Evolutionary conservation across 2,113 vertebrate genomes (phyloP), one percentile per base, ranked within the genome.

Genomic region (Rissa tridactyla): DNA sequence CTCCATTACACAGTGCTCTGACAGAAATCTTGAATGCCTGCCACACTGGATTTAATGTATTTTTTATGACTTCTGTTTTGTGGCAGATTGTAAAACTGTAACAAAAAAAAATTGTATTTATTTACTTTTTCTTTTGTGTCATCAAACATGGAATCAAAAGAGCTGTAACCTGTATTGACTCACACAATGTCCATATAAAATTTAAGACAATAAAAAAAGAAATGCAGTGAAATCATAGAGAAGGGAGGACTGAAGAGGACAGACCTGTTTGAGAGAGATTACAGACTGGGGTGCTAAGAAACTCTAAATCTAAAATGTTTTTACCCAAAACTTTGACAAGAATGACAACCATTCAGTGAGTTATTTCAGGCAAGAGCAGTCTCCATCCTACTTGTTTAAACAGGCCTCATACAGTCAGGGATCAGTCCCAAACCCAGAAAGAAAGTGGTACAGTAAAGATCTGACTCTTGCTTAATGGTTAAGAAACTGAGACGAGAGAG

Each of bases 1-100:
- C 99, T 66, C 99, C 99, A n/a, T 99, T 99, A 95, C 99, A 99
- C 83, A 99, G 98, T 46, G 99, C 99, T 94, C 99, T 98, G 52
- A 99, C 99, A 1, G 99, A 98, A 85, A 99, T 98, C 97, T 99
- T 99, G 96, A 99, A 99, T 49, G 99, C 99, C 92, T 99, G 99
- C 99, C 99, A 99, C 80, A 99, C 99, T 1, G 99, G 99, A 97
- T 99, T 99, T 95, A 99, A 92, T 1, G 99, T 99, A 91, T 99
- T 99, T 98, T 99, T 99, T 94, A 99, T 94, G 29, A 99, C 99
- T 97, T 99, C 99, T 57, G 99, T 99, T 96, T 99, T 99, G 96
- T 99, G 99, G 96, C 99, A 99, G 96, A 99, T 99, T 83, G 99
- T 99, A 96, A 99, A 99, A 95, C 99, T 99, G 96, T 5, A 91